Evolutionary conservation across 2,797 vertebrate species (phyloP).

Genomic region (Ispidina picta): DNA sequence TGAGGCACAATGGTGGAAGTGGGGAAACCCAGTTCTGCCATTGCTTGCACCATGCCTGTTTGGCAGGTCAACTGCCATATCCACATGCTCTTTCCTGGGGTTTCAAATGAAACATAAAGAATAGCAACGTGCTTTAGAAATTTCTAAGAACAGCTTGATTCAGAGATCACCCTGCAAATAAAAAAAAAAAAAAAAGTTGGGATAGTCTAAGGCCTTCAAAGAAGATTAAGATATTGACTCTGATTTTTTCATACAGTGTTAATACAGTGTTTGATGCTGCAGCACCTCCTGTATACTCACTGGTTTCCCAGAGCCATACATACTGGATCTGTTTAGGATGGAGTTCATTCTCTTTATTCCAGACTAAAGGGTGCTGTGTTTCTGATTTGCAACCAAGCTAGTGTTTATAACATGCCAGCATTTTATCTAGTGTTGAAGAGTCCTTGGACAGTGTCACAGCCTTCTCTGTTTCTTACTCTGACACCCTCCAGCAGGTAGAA

Average conservation of each 20-base stretch:
- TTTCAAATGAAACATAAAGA: not conserved
- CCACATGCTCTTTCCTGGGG: not conserved
- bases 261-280: not conserved
- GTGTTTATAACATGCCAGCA: not conserved
- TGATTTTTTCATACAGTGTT: not conserved
- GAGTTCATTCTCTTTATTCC: not conserved
- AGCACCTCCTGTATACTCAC: not conserved
- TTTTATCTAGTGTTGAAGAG: not conserved
- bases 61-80: not conserved
- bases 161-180: not conserved
- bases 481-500: no score
- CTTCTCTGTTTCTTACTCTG: not conserved
- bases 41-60: not conserved
- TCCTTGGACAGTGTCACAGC: not conserved
- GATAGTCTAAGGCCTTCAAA: not conserved
- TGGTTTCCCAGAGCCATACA: not conserved
- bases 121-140: not conserved
- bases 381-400: not conserved
- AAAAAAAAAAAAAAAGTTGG: not conserved
- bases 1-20: not conserved
- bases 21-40: not conserved
- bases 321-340: not conserved
- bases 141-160: not conserved
- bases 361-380: not conserved
- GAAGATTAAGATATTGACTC: not conserved